Percentiles rank a stretch among this genome's conserved stretches.
Evolutionary conservation across 2,888 invertebrate genomes (phyloP).

Genomic region (Ypsolopha scabrella): DNA sequence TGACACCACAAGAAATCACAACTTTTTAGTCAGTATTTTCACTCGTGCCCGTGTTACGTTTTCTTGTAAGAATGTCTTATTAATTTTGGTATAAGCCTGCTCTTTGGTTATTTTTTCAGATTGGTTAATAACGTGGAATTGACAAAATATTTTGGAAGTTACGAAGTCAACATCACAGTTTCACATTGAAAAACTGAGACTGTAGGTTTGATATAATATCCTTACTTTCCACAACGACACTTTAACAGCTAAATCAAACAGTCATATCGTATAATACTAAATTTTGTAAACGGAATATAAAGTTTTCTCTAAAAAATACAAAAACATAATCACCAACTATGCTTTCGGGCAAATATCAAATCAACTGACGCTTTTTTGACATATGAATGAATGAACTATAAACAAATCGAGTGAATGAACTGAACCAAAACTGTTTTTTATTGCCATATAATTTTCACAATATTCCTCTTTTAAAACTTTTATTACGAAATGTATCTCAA

Average conservation of each 20-base stretch:
- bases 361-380: slow-evolving; percentile 9
- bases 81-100: background rate
- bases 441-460: background rate
- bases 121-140: background rate
- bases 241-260: too few relatives aligned
- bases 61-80: background rate
- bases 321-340: background rate
- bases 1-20: slow-evolving; percentile 10
- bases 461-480: too few relatives aligned
- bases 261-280: background rate
- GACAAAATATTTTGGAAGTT: slow-evolving; percentile 38
- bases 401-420: background rate
- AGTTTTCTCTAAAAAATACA: background rate
- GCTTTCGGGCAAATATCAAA: slow-evolving; percentile 20
- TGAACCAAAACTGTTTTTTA: background rate
- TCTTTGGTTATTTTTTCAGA: background rate
- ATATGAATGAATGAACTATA: background rate
- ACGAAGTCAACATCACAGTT: slow-evolving; percentile 28
- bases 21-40: background rate
- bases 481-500: too few relatives aligned
- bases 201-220: background rate
- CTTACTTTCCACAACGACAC: too few relatives aligned
- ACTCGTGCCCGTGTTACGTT: background rate
- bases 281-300: background rate
- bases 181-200: background rate